Percentiles rank a stretch among this genome's conserved stretches.
Evolutionary conservation across 2,113 vertebrate genomes (phyloP).

Genomic region (Phylloscopus whistleri): DNA sequence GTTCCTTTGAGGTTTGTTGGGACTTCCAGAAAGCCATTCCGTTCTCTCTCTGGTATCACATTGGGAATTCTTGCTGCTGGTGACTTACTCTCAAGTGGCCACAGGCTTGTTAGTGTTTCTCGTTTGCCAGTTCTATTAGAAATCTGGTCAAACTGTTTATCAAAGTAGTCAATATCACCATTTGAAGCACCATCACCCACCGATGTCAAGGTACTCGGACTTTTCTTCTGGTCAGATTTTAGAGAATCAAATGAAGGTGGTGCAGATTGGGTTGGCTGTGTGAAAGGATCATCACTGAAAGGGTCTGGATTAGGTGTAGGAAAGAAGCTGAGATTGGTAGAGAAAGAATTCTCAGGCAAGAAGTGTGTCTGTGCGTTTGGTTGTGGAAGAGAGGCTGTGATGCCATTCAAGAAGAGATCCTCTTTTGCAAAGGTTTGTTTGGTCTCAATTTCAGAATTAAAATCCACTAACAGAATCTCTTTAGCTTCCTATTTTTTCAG

Average conservation of each 20-base stretch:
- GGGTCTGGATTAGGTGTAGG: conserved; percentile 88
- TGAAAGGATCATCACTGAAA: conserved; percentile 90
- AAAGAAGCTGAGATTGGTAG: conserved; percentile 86
- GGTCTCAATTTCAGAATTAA: conserved; percentile 91
- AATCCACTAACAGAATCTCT: conserved; percentile 94
- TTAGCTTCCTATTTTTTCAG: conserved; percentile 87
- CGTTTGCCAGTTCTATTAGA: conserved; percentile 81
- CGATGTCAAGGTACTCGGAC: conserved; percentile 46
- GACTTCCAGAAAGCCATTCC: conserved; percentile 68
- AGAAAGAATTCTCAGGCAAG: conserved; percentile 79
- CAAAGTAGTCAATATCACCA: conserved; percentile 76
- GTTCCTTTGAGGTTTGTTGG: conserved; percentile 74
- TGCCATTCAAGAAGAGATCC: conserved; percentile 78
- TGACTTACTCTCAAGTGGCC: conserved; percentile 72
- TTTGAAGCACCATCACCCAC: conserved; percentile 70
- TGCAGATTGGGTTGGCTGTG: conserved; percentile 68
- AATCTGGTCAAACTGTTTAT: conserved; percentile 82
- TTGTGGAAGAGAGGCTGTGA: conserved; percentile 76
- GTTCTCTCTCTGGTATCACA: conserved; percentile 76
- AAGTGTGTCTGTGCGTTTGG: conserved; percentile 72
- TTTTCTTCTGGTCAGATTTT: conserved; percentile 69
- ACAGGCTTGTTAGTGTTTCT: conserved; percentile 76
- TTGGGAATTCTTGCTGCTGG: conserved; percentile 64
- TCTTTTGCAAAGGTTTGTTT: conserved; percentile 90
- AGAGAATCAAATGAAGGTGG: conserved; percentile 69